Evolutionary conservation across 2,888 invertebrate species (phyloP).

Genomic region (Lepidochrysops patricia): DNA sequence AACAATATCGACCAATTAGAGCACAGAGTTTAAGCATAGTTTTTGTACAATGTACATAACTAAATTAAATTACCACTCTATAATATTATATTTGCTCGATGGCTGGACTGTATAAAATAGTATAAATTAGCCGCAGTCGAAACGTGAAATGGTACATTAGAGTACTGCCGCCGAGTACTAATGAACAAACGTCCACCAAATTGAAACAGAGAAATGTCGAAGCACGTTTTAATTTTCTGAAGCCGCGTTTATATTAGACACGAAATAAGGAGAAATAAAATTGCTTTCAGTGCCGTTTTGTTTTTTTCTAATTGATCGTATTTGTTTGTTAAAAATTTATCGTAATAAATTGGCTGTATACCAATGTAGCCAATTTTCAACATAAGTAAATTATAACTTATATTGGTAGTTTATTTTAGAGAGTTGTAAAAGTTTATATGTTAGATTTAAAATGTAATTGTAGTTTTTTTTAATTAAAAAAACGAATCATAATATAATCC

Average conservation of each 20-base stretch:
- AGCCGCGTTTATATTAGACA: conserved; percentile 3
- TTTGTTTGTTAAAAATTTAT: no score
- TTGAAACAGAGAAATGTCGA: conserved; percentile 11
- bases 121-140: conserved; percentile 9
- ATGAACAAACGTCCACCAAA: conserved; percentile 11
- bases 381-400: no score
- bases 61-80: no score
- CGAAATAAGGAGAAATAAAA: not conserved
- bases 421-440: no score
- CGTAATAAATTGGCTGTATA: no score
- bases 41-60: no score
- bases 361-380: no score
- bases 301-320: not conserved
- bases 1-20: no score
- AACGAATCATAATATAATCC: not conserved
- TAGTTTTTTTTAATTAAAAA: not conserved
- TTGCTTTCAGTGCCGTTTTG: not conserved
- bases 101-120: conserved; percentile 1
- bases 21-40: no score
- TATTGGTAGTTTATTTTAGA: no score
- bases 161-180: conserved; percentile 5
- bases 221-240: conserved; percentile 1
- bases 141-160: conserved; percentile 8
- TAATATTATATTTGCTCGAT: not conserved
- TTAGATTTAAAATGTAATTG: no score